phyloP scores from a whole-genome alignment of 2,113 vertebrate genomes.

The Dipodomys merriami region DNA sequence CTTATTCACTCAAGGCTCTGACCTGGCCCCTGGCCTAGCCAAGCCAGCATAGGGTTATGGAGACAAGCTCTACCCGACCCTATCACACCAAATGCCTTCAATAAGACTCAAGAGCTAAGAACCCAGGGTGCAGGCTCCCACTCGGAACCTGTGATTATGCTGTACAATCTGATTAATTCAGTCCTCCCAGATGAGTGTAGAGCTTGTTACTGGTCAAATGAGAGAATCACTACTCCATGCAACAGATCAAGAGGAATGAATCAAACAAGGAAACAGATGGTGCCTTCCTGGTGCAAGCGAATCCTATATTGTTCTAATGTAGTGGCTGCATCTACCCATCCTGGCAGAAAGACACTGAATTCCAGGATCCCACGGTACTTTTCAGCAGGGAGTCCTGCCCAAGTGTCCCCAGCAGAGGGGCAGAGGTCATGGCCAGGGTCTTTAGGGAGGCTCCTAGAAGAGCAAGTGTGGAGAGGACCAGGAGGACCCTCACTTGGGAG shows the following conservation, averaged over 20 bases:
- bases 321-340: not conserved
- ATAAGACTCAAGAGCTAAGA: conserved; percentile 2
- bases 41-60: not conserved
- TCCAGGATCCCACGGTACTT: not conserved
- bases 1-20: not conserved
- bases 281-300: not conserved
- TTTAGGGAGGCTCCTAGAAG: not conserved
- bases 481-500: not conserved
- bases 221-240: not conserved
- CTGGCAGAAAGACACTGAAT: not conserved
- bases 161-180: not conserved
- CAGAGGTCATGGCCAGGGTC: not conserved
- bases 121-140: not conserved
- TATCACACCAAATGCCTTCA: not conserved
- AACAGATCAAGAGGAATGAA: not conserved
- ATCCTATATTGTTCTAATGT: not conserved
- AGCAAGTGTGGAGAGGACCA: not conserved
- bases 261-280: not conserved
- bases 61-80: not conserved
- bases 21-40: not conserved
- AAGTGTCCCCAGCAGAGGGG: not conserved
- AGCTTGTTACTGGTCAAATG: not conserved
- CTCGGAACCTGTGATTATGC: not conserved
- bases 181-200: not conserved
- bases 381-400: not conserved